Evolutionary conservation across 2,797 vertebrate genomes (phyloP), one percentile per base, ranked within the genome.

Genomic region (Agapornis canus): DNA sequence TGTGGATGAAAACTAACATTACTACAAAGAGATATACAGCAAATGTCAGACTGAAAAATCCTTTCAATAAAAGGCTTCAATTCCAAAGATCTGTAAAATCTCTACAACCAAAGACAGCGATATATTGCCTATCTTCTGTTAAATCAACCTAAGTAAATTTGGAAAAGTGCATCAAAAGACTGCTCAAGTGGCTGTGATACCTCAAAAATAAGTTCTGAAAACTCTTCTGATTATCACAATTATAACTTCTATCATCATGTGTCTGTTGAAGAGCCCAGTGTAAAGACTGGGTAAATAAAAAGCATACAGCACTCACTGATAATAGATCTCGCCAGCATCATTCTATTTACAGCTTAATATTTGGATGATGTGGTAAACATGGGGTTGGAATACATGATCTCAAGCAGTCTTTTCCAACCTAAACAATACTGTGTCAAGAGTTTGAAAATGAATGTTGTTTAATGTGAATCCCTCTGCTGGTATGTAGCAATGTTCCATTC

Each of bases 401-500:
- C 77, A 71, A 88, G 40, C 25, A 29, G 17, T 42, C 52, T 29
- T 32, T 52, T 73, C 42, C 73, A 92, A 52, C 14, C 61, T 83
- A 78, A 83, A 88, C 52, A 88, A 64, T 40, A 70, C 43, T 31
- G 23, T 20, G 18, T 45, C 19, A 70, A 96, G 81, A 92, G 88
- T 92, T 63, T 95, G 91, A 96, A 97, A 97, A 95, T 61, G 11
- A 95, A 95, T 81, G 76, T 49, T 90, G 75, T 89, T 97, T 92
- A 92, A 97, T 86, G 79, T 91, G 80, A 95, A 97, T 96, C 96
- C 95, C 93, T 87, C 78, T 90, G 86, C 66, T 87, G 54, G 83
- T 95, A 51, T 52, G 65, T 77, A 96, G 94, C 60, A 80, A 43
- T 35, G 54, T 79, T 94, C 61, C 80, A 90, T 89, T 95, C 94